Conservation (phyloP, 2,797 vertebrate genomes). For the Acanthurus tractus region DNA sequence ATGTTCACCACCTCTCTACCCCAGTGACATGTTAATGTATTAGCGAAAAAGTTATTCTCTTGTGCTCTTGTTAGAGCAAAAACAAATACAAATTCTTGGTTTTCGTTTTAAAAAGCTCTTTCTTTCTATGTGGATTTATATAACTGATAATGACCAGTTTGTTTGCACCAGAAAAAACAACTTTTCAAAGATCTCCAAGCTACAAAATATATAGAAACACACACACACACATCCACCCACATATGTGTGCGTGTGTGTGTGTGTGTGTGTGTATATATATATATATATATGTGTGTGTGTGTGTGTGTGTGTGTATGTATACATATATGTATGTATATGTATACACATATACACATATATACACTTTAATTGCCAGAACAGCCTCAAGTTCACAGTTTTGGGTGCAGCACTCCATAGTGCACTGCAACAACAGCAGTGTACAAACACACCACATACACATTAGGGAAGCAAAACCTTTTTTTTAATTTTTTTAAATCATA, state of each 20-base stretch:
- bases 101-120: not conserved
- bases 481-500: not conserved
- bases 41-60: not conserved
- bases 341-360: too few species aligned
- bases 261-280: too few species aligned
- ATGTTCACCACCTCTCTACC: slow-evolving; percentile 12
- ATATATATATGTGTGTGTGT: too few species aligned
- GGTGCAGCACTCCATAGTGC: not conserved
- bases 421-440: not conserved
- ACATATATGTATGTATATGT: too few species aligned
- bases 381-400: too few species aligned
- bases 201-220: not conserved
- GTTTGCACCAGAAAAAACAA: not conserved
- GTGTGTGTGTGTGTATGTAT: too few species aligned
- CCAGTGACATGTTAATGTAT: not conserved
- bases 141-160: not conserved
- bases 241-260: too few species aligned
- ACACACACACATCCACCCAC: too few species aligned
- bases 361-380: not conserved
- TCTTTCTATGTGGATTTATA: not conserved
- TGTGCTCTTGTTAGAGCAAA: not conserved
- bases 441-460: not conserved
- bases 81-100: not conserved
- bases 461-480: not conserved
- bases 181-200: not conserved